Percentiles rank a stretch among this genome's conserved stretches.
Evolutionary conservation across 1,140 invertebrate species (phyloP).

Genomic region (Chlorops oryzae): DNA sequence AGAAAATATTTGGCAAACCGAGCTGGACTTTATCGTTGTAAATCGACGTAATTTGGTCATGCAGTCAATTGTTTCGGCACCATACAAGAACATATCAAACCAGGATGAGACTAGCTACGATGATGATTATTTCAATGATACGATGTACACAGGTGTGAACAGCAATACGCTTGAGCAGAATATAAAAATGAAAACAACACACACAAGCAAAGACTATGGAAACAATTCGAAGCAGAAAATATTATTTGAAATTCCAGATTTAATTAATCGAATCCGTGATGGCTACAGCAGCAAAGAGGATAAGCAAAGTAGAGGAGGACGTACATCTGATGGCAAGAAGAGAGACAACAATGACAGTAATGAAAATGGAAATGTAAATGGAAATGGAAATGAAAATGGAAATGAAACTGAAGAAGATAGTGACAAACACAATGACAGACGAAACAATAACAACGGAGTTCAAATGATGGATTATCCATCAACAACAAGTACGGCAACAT

Average conservation of each 20-base stretch:
- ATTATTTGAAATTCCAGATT: slow-evolving; percentile 45
- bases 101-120: no score
- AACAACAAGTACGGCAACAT: slow-evolving; percentile 1
- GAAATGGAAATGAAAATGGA: slow-evolving; percentile 8
- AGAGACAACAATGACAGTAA: no score
- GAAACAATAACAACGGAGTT: slow-evolving; percentile 13
- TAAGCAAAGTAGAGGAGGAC: slow-evolving; percentile 6
- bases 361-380: no score
- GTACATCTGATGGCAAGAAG: no score
- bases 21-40: slow-evolving; percentile 70
- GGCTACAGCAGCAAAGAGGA: background rate
- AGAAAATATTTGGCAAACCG: slow-evolving; percentile 68
- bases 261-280: slow-evolving; percentile 33
- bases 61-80: slow-evolving; percentile 60
- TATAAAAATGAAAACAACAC: slow-evolving; percentile 23
- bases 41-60: slow-evolving; percentile 66
- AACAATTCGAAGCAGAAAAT: slow-evolving; percentile 21
- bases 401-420: no score
- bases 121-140: slow-evolving; percentile 41
- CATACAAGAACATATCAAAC: slow-evolving; percentile 22
- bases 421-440: slow-evolving; percentile 26
- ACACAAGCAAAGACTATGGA: slow-evolving; percentile 10
- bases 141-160: slow-evolving; percentile 33
- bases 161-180: slow-evolving; percentile 28
- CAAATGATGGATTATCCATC: background rate